Evolutionary conservation across 2,888 invertebrate species (phyloP).

Genomic region (Augiades crinisus): DNA sequence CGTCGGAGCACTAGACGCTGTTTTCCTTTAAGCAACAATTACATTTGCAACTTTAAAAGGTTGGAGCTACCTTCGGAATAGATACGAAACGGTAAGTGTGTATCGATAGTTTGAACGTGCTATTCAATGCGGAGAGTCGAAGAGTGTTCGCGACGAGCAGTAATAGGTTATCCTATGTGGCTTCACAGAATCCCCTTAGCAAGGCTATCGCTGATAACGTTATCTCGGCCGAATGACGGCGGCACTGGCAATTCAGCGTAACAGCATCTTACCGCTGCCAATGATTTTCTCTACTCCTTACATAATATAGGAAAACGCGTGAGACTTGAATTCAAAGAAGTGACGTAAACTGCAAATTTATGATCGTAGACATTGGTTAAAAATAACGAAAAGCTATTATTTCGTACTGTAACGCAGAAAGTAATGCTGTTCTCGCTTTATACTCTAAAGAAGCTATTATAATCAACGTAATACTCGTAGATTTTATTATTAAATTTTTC

Average conservation of each 20-base stretch:
- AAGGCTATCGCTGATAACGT: slow-evolving; percentile 77
- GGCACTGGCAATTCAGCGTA: slow-evolving; percentile 37
- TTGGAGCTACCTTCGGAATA: background rate
- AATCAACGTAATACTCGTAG: too few species aligned
- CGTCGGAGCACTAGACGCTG: background rate
- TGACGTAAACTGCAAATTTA: slow-evolving; percentile 3
- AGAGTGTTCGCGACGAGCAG: slow-evolving; percentile 32
- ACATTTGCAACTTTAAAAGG: background rate
- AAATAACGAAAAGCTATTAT: background rate
- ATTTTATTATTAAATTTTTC: too few species aligned
- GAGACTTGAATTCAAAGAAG: slow-evolving; percentile 1
- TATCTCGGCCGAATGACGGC: slow-evolving; percentile 56
- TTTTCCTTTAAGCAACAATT: background rate
- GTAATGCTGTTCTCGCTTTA: too few species aligned
- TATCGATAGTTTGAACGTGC: too few species aligned
- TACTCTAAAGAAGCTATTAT: too few species aligned
- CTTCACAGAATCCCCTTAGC: slow-evolving; percentile 68
- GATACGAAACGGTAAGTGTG: too few species aligned
- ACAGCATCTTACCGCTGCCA: slow-evolving; percentile 34
- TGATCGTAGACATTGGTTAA: background rate
- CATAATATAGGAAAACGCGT: slow-evolving; percentile 21
- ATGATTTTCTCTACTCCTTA: slow-evolving; percentile 21
- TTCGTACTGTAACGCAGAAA: too few species aligned
- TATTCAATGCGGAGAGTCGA: slow-evolving; percentile 22
- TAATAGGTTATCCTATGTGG: slow-evolving; percentile 41